Evolutionary conservation across 2,888 invertebrate species (phyloP).

Genomic region (Heliconius hortense): DNA sequence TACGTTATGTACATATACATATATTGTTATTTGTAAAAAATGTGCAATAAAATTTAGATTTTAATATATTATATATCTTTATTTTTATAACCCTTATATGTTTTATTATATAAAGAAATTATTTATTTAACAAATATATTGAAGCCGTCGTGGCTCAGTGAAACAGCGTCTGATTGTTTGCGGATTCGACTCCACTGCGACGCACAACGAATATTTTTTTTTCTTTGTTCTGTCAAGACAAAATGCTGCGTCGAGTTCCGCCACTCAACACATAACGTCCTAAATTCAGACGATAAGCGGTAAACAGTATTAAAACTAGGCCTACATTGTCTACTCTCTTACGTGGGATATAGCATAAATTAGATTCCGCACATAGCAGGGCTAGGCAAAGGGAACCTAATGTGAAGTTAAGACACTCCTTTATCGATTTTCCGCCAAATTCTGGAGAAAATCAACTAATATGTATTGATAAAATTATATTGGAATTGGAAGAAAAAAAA

Average conservation of each 20-base stretch:
- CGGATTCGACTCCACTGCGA: no score
- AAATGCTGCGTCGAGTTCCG: background rate
- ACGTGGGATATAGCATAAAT: background rate
- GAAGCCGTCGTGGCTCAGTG: no score
- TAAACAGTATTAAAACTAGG: background rate
- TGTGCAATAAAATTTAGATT: conserved; percentile 23
- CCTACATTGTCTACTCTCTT: background rate
- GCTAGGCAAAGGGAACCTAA: no score
- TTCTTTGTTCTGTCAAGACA: background rate
- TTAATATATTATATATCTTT: background rate
- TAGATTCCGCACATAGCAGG: no score
- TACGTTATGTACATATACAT: conserved; percentile 19
- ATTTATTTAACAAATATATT: no score
- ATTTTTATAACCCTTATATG: background rate
- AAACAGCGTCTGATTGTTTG: no score
- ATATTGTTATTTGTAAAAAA: conserved; percentile 20
- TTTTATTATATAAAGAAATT: no score
- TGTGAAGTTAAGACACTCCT: no score
- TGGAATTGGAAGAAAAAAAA: no score
- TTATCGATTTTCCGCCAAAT: no score
- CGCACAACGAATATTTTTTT: background rate
- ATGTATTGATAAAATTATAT: background rate
- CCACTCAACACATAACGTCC: background rate
- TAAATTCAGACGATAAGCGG: background rate
- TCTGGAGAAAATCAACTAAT: no score